Evolutionary conservation across 2,888 invertebrate genomes (phyloP).

Genomic region (Enchytraeus crypticus): DNA sequence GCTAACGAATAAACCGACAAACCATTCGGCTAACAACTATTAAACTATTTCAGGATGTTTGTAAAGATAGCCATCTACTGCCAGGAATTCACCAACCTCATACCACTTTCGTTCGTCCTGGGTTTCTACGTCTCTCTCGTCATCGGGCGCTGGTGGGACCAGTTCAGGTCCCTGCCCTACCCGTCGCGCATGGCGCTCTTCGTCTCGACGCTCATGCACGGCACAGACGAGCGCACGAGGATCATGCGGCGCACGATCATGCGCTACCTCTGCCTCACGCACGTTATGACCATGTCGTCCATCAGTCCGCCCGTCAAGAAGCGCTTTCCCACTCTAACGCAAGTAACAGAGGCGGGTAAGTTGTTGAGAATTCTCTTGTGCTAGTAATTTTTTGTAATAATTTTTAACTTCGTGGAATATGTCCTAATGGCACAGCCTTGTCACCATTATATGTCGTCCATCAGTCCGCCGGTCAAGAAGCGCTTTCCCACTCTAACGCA

Average conservation of each 20-base stretch:
- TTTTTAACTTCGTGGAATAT: no score
- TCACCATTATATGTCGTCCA: slow-evolving; percentile 56
- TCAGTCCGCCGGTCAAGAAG: slow-evolving; percentile 59
- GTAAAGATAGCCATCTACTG: slow-evolving; percentile 76
- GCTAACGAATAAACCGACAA: neutral
- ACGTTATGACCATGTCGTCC: slow-evolving; percentile 56
- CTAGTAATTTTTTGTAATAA: no score
- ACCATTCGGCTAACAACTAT: no score
- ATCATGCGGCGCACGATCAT: slow-evolving; percentile 57
- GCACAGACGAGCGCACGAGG: slow-evolving; percentile 55
- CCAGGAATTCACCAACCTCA: slow-evolving; percentile 73
- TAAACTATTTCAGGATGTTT: slow-evolving; percentile 53
- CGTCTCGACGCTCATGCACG: slow-evolving; percentile 61
- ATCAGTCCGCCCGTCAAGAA: slow-evolving; percentile 60
- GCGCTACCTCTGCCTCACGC: slow-evolving; percentile 53
- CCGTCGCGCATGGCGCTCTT: slow-evolving; percentile 59
- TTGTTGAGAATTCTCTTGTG: no score
- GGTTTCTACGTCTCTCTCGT: slow-evolving; percentile 89
- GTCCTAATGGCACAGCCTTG: no score
- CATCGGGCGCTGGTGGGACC: slow-evolving; percentile 86
- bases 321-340: slow-evolving; percentile 51
- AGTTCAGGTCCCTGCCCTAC: slow-evolving; percentile 64
- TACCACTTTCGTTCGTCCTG: slow-evolving; percentile 82
- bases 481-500: slow-evolving; percentile 51
- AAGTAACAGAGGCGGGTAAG: slow-evolving; percentile 50